A percentile compares a stretch with the other conserved stretches of the same genome.
Conservation (phyloP, 2,888 invertebrate species). For the Drosophila koepferae region DNA sequence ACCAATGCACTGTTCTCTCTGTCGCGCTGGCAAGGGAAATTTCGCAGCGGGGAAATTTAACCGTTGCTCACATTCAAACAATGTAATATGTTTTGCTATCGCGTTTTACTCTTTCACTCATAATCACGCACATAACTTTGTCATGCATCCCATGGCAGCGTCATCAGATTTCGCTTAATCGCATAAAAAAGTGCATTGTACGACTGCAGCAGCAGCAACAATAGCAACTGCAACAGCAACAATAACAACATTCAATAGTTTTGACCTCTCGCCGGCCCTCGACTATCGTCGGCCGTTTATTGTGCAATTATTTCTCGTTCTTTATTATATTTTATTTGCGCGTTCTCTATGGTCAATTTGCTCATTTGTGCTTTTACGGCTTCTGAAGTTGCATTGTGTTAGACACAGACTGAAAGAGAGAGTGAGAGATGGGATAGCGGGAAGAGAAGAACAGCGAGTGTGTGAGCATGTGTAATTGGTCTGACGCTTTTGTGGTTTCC, state of each 20-base stretch:
- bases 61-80: slow-evolving; percentile 12
- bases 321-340: slow-evolving; percentile 65
- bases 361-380: slow-evolving; percentile 42
- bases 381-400: slow-evolving; percentile 45
- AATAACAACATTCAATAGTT: slow-evolving; percentile 49
- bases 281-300: slow-evolving; percentile 49
- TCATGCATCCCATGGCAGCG: slow-evolving; percentile 49
- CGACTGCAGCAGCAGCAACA: slow-evolving; percentile 20
- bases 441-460: slow-evolving; percentile 20
- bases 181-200: slow-evolving; percentile 69
- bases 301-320: slow-evolving; percentile 66
- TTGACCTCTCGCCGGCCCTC: slow-evolving; percentile 70
- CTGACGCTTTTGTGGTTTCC: slow-evolving; percentile 56
- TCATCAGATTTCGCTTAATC: slow-evolving; percentile 75
- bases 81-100: slow-evolving; percentile 10
- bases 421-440: not conserved
- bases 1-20: slow-evolving; percentile 6
- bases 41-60: slow-evolving; percentile 15
- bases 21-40: not conserved
- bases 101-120: slow-evolving; percentile 11
- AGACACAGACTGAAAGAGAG: slow-evolving; percentile 15
- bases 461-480: slow-evolving; percentile 40
- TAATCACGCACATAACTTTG: slow-evolving; percentile 11
- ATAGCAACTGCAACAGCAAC: slow-evolving; percentile 16
- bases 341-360: slow-evolving; percentile 36